These are phyloP conservation scores for Eulemur albifrons DNA, from an alignment of 2,797 vertebrate species.

Conservation along the genomic window DNA sequence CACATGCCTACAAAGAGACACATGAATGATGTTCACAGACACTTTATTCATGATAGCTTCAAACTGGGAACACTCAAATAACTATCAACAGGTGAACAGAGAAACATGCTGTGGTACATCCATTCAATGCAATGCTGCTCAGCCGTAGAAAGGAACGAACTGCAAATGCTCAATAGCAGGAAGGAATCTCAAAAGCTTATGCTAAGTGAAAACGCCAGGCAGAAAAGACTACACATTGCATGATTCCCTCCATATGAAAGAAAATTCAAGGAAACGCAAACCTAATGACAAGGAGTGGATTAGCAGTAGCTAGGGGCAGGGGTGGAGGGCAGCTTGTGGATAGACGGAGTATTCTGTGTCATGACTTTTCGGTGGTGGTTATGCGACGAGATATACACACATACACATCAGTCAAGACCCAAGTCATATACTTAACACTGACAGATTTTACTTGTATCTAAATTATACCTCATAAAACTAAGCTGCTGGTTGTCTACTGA, in stretches of 20 bases:
- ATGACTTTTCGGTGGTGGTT: fast-evolving
- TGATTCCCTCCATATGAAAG: too few relatives aligned
- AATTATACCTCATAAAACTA: neutral
- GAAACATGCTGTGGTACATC: neutral
- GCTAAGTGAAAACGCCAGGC: neutral
- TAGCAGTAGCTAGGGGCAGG: fast-evolving
- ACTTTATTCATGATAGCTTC: neutral
- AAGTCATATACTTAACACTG: fast-evolving
- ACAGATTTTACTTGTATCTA: neutral
- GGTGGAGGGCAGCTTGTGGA: neutral
- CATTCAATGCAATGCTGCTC: fast-evolving
- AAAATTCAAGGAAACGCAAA: neutral
- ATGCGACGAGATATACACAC: too few relatives aligned
- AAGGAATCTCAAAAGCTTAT: fast-evolving
- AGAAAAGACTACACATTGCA: neutral
- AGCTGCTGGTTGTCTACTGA: neutral
- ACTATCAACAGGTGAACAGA: neutral
- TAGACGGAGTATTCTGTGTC: neutral
- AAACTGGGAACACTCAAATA: neutral
- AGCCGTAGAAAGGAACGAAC: neutral
- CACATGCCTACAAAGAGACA: neutral
- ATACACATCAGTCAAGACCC: neutral
- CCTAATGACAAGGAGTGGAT: neutral
- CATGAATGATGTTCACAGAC: fast-evolving
- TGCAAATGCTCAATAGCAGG: neutral